These are phyloP conservation scores for Dendroctonus ponderosae DNA, from an alignment of 1,140 invertebrate species.

Conservation along the genomic window DNA sequence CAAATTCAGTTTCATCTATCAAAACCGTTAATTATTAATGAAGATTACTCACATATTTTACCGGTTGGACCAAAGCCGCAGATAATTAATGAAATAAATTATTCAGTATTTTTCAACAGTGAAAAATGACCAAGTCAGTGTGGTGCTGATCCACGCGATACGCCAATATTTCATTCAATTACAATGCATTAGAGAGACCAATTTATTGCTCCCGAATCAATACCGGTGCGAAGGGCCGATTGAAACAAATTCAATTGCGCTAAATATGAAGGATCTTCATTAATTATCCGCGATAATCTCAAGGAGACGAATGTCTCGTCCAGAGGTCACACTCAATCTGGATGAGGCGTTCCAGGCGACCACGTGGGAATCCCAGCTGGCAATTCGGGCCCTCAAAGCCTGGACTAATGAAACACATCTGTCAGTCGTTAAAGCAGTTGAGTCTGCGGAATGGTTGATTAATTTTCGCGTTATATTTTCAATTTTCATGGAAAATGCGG, in stretches of 20 bases:
- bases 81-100: too few relatives aligned
- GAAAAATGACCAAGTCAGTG: too few relatives aligned
- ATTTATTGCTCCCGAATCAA: not conserved
- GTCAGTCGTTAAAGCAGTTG: slow-evolving; percentile 24
- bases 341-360: not conserved
- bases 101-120: too few relatives aligned
- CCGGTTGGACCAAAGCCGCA: too few relatives aligned
- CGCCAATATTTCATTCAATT: too few relatives aligned
- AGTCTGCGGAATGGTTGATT: slow-evolving; percentile 18
- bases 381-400: slow-evolving; percentile 14
- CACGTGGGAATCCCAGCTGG: slow-evolving; percentile 30
- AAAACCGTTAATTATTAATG: too few relatives aligned
- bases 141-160: too few relatives aligned
- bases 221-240: slow-evolving; percentile 1
- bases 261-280: slow-evolving; percentile 12
- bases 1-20: too few relatives aligned
- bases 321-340: slow-evolving; percentile 20
- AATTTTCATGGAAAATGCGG: not conserved
- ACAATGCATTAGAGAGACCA: too few relatives aligned
- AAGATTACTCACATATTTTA: too few relatives aligned
- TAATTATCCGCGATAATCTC: slow-evolving; percentile 16
- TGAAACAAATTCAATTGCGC: slow-evolving; percentile 4
- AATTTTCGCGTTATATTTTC: slow-evolving; percentile 20
- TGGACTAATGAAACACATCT: slow-evolving; percentile 25
- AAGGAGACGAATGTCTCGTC: slow-evolving; percentile 10